Evolutionary conservation across 2,113 vertebrate genomes (phyloP).

Genomic region (Amphiprion ocellaris): DNA sequence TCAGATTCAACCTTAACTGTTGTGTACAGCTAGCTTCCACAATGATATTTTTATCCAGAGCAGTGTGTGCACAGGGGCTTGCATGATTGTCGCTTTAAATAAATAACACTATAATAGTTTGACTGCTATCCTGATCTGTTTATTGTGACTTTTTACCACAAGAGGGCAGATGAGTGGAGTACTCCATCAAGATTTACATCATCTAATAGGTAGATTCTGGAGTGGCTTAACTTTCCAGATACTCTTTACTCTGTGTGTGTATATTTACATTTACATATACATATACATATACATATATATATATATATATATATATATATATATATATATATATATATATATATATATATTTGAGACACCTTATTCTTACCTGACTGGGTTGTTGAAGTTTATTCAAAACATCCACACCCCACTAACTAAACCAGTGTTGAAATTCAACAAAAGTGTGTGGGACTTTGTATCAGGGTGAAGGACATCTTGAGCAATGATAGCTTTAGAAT

Average conservation of each 20-base stretch:
- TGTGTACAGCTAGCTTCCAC: neutral
- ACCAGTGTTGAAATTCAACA: too few relatives aligned
- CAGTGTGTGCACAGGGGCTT: neutral
- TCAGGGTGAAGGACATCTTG: conserved; percentile 75
- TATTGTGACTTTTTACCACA: conserved; percentile 29
- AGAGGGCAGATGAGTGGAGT: conserved; percentile 50
- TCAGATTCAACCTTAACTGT: neutral
- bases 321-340: too few relatives aligned
- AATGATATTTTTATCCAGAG: neutral
- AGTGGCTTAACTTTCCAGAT: too few relatives aligned
- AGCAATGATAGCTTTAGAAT: conserved; percentile 64
- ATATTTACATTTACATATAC: too few relatives aligned
- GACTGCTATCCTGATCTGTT: neutral
- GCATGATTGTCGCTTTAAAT: neutral
- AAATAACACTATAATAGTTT: neutral
- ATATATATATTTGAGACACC: too few relatives aligned
- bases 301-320: too few relatives aligned
- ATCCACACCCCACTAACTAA: too few relatives aligned
- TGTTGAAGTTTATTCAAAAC: too few relatives aligned
- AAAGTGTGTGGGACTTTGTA: conserved; percentile 24
- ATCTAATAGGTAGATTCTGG: neutral
- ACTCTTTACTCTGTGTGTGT: too few relatives aligned
- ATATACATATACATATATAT: too few relatives aligned
- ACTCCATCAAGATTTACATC: neutral
- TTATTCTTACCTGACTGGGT: too few relatives aligned